phyloP scores from a whole-genome alignment of 2,797 vertebrate genomes.

The Pagetopsis macropterus region DNA sequence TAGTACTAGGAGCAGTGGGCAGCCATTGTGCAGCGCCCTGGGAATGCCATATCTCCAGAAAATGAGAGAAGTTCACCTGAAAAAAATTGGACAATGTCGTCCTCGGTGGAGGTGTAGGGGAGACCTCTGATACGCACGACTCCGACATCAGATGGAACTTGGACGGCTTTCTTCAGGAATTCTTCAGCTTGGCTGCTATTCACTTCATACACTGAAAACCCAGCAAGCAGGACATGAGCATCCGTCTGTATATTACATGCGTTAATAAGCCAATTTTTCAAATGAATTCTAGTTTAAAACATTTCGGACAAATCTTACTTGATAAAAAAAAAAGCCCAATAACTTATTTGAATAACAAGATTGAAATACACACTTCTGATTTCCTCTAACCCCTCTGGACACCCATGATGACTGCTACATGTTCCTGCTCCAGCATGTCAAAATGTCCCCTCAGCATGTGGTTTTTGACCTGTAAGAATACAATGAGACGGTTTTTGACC shows the following conservation, averaged over 20 bases:
- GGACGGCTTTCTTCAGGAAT: conserved; percentile 77
- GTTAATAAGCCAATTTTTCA: no score
- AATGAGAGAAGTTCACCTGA: conserved; percentile 77
- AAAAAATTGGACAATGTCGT: conserved; percentile 89
- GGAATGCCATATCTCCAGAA: no score
- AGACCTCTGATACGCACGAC: conserved; percentile 91
- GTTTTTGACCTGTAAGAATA: background rate
- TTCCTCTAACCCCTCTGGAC: no score
- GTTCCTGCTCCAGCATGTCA: background rate
- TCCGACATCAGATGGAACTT: conserved; percentile 57
- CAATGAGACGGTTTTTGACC: conserved; percentile 9
- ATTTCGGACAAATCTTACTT: no score
- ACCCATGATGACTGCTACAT: background rate
- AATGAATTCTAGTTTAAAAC: no score
- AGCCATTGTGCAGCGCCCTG: no score
- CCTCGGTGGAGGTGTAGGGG: conserved; percentile 86
- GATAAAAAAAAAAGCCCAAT: no score
- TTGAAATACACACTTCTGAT: no score
- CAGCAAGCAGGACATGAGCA: background rate
- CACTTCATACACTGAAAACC: conserved; percentile 88
- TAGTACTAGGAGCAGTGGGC: no score
- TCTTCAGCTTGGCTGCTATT: conserved; percentile 87
- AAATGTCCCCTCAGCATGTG: background rate
- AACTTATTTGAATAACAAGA: no score
- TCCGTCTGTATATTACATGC: background rate